Evolutionary conservation across 2,888 invertebrate species (phyloP).

Genomic region (Arenicola marina): DNA sequence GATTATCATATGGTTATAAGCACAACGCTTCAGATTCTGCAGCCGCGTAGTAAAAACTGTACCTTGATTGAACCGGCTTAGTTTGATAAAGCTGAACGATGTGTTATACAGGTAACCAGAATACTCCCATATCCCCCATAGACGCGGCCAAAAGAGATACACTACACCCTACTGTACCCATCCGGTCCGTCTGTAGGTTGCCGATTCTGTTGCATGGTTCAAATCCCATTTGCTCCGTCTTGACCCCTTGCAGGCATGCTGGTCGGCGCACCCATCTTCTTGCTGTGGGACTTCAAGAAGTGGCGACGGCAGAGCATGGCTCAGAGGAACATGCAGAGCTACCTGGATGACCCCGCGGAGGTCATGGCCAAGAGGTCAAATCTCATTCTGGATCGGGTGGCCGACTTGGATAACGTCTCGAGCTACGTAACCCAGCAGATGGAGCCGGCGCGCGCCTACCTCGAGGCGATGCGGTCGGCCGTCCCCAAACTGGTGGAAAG

Average conservation of each 20-base stretch:
- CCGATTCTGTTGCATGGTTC: too few relatives aligned
- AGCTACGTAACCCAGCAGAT: constrained; percentile 22
- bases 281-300: constrained; percentile 27
- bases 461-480: constrained; percentile 21
- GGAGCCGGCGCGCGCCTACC: constrained; percentile 18
- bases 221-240: background rate
- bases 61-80: too few relatives aligned
- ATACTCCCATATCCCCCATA: too few relatives aligned
- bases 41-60: too few relatives aligned
- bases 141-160: too few relatives aligned
- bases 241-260: constrained; percentile 10
- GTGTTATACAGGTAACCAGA: too few relatives aligned
- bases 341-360: constrained; percentile 21
- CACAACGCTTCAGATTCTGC: too few relatives aligned
- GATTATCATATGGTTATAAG: too few relatives aligned
- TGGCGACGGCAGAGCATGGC: constrained; percentile 25
- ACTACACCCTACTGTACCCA: too few relatives aligned
- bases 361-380: constrained; percentile 14
- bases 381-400: constrained; percentile 13
- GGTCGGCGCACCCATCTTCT: constrained; percentile 24
- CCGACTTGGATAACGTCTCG: constrained; percentile 14
- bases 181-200: too few relatives aligned
- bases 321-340: constrained; percentile 18
- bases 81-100: too few relatives aligned
- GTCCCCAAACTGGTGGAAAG: constrained; percentile 23